Evolutionary conservation across 2,888 invertebrate species (phyloP), one percentile per base, ranked within the genome.

Genomic region (Strigamia transsilvanica): DNA sequence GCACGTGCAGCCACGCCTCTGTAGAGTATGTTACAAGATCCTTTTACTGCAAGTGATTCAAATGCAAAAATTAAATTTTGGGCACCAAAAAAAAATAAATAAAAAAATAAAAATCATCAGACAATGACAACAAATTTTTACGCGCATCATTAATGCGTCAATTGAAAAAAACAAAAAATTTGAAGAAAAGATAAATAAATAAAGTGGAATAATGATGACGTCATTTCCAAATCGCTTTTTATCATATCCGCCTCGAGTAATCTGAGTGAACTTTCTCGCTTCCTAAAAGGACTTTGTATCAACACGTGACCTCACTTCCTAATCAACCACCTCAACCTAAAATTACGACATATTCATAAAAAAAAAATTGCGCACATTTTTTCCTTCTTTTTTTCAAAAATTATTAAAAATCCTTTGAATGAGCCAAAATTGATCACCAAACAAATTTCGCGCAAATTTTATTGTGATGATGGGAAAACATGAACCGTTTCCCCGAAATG

Each of bases 181-280:
- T 27, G 27, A 3, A 27, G 27, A 27, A 27, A 27, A 27, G 3
- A n/a, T 51, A 51, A 51, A 51, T 51, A 51, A 51, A 51, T 51
- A 51, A 51, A 51, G n/a, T 51, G 27, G 27, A 27, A 51, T n/a
- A 51, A 15, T n/a, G 51, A 51, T 51, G 51, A 51, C 51, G 51
- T 51, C 51, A 51, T 27, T n/a, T 6, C n/a, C 6, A 15, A 51
- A 51, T 51, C 51, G 51, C 51, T n/a, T 51, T 42, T 51, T 51
- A 51, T 51, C 51, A 51, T 51, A 51, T 51, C 51, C 51, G 51
- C 51, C 51, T 51, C n/a, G 51, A 51, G 51, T 51, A 51, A 51
- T 51, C 51, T 51, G 51, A 51, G 51, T 51, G 51, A 51, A 51
- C 51, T 51, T 51, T 51, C 51, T 51, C 51, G n/a, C 51, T 51